Evolutionary conservation across 2,113 vertebrate species (phyloP).

Genomic region (Polypterus senegalus): DNA sequence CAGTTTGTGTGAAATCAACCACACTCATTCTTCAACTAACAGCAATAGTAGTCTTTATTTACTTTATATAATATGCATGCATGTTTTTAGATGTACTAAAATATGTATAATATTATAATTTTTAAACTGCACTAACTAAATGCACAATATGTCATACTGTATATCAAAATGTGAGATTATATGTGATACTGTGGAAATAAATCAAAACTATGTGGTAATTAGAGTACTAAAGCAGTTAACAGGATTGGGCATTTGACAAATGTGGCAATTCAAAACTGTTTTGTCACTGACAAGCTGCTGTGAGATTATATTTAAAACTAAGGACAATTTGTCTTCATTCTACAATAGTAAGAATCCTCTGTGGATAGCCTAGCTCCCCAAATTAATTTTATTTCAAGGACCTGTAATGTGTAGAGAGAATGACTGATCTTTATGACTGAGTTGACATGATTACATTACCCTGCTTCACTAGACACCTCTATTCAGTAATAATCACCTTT

Average conservation of each 20-base stretch:
- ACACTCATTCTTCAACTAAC: too few relatives aligned
- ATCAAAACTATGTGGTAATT: too few relatives aligned
- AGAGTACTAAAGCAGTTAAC: conserved; percentile 1
- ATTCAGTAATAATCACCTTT: conserved; percentile 3
- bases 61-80: too few relatives aligned
- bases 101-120: too few relatives aligned
- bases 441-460: conserved; percentile 4
- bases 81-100: too few relatives aligned
- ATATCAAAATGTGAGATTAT: too few relatives aligned
- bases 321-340: conserved; percentile 3
- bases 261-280: background rate
- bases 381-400: conserved; percentile 4
- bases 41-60: too few relatives aligned
- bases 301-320: conserved; percentile 3
- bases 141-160: too few relatives aligned
- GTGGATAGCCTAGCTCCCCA: background rate
- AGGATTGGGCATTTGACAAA: conserved; percentile 2
- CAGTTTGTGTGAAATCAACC: too few relatives aligned
- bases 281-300: background rate
- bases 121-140: too few relatives aligned
- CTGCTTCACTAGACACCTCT: conserved; percentile 3
- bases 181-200: too few relatives aligned
- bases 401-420: conserved; percentile 2
- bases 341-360: conserved; percentile 2
- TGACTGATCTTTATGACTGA: conserved; percentile 5